Percentiles rank a stretch among this genome's conserved stretches.
phyloP scores from a whole-genome alignment of 2,797 vertebrate species.

The Mormyrus proboscirostris region DNA sequence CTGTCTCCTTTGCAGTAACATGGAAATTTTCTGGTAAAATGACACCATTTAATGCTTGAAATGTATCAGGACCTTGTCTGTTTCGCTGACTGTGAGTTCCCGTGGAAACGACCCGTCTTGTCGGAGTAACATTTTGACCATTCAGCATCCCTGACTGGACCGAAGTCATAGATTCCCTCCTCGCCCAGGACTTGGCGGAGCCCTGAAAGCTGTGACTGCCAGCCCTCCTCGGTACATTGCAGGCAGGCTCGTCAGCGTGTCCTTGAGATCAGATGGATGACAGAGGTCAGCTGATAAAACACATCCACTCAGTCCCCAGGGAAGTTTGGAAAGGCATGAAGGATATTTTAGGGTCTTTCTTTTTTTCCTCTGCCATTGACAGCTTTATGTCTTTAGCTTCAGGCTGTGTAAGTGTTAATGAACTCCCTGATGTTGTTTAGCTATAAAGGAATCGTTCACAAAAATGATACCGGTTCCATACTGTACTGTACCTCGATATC shows the following conservation, averaged over 20 bases:
- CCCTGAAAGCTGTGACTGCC: neutral
- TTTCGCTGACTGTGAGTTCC: neutral
- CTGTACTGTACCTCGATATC: neutral
- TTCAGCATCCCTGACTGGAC: neutral
- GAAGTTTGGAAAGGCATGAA: neutral
- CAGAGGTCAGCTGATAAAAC: neutral
- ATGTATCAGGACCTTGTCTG: neutral
- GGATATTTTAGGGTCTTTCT: neutral
- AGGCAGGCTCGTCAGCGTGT: neutral
- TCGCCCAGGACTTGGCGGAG: neutral
- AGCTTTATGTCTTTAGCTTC: neutral
- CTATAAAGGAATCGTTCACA: neutral
- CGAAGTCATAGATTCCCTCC: neutral
- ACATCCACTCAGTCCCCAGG: neutral
- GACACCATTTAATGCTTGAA: neutral
- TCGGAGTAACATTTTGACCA: neutral
- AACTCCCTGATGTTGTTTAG: neutral
- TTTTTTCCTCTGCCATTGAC: neutral
- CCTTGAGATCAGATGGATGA: neutral
- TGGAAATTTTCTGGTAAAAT: neutral
- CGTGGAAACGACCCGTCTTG: neutral
- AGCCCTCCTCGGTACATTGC: too few species aligned
- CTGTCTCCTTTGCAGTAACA: neutral
- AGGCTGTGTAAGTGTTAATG: neutral
- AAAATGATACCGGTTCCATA: neutral